phyloP scores from a whole-genome alignment of 1,140 invertebrate species.

The Calliphora vicina region DNA sequence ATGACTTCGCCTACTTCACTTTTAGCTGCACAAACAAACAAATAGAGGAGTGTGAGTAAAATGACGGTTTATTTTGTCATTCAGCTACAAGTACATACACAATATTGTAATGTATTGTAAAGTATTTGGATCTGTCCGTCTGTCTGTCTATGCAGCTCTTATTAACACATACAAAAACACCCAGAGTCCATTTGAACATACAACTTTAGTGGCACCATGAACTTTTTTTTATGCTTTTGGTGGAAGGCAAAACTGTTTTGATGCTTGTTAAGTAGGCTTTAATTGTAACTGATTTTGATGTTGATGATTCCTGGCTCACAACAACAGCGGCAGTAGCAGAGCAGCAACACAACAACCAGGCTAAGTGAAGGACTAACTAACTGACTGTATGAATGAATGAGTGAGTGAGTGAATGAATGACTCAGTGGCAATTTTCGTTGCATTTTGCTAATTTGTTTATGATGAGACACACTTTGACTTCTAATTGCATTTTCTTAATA shows the following conservation, averaged over 20 bases:
- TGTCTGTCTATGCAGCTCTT: neutral
- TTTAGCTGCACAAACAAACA: too few relatives aligned
- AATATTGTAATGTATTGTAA: too few relatives aligned
- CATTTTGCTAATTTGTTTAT: conserved; percentile 31
- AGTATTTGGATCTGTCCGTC: too few relatives aligned
- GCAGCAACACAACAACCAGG: neutral
- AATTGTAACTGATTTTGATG: neutral
- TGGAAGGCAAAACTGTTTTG: neutral
- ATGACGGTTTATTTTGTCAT: neutral
- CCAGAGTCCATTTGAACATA: neutral
- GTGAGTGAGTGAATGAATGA: too few relatives aligned
- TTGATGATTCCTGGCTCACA: neutral
- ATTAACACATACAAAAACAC: neutral
- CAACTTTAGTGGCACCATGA: neutral
- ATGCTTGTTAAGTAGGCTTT: neutral
- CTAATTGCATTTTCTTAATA: conserved; percentile 23
- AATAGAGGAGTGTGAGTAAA: neutral
- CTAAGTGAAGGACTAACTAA: neutral
- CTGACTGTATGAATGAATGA: too few relatives aligned
- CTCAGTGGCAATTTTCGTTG: neutral
- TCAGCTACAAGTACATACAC: neutral
- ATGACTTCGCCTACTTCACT: conserved; percentile 19
- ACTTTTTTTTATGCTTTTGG: neutral
- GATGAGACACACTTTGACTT: conserved; percentile 13
- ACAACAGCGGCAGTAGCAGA: neutral